Conservation (phyloP, 2,797 vertebrate genomes). For the Argyrosomus regius region DNA sequence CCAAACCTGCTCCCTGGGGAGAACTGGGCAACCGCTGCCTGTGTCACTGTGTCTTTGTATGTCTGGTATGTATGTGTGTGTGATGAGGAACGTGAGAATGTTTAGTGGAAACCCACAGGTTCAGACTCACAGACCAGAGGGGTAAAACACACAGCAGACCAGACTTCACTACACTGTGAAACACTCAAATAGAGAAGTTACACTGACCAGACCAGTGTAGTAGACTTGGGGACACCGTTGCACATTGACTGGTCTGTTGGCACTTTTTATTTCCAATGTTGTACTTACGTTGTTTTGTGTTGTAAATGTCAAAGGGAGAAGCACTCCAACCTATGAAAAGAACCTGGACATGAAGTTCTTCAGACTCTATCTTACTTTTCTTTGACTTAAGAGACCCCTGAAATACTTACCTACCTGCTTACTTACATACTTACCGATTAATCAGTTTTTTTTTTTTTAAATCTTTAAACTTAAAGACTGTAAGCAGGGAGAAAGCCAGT, state of each 20-base stretch:
- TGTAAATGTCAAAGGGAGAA: constrained; percentile 28
- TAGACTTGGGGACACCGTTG: constrained; percentile 11
- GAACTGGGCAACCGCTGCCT: constrained; percentile 55
- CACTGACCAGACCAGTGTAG: constrained; percentile 47
- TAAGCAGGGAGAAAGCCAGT: background rate
- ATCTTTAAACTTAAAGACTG: background rate
- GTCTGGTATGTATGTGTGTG: constrained; percentile 24
- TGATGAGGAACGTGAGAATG: constrained; percentile 60
- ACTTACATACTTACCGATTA: no score
- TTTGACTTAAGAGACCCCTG: background rate
- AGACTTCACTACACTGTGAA: constrained; percentile 14
- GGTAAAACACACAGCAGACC: constrained; percentile 41
- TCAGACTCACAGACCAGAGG: constrained; percentile 30
- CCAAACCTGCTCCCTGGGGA: constrained; percentile 58
- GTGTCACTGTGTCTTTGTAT: constrained; percentile 37
- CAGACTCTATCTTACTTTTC: background rate
- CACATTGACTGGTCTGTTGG: constrained; percentile 14
- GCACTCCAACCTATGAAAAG: constrained; percentile 31
- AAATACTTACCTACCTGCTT: background rate
- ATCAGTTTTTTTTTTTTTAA: no score
- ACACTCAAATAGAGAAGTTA: constrained; percentile 23
- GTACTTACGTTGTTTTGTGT: background rate
- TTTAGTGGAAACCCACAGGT: constrained; percentile 36
- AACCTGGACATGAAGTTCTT: background rate
- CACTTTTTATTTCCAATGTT: constrained; percentile 32